Percentiles rank a stretch among this genome's conserved stretches.
These are phyloP conservation scores for Corvus hawaiiensis DNA, from an alignment of 2,113 vertebrate species.

Conservation along the genomic window DNA sequence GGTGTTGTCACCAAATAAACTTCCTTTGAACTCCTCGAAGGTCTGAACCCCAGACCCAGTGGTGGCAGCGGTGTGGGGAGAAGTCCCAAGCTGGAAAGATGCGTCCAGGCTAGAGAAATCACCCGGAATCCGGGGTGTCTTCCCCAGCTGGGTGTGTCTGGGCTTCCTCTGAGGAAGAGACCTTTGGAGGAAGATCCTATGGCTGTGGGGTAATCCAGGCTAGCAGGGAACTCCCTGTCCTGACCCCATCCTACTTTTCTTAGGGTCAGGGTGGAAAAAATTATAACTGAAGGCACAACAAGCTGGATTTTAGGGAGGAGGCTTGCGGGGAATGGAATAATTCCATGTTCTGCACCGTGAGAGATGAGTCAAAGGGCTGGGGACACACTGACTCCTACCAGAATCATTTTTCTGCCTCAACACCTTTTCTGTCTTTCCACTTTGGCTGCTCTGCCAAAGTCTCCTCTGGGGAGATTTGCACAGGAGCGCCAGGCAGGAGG, in stretches of 20 bases:
- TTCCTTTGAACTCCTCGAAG: neutral
- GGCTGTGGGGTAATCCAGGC: neutral
- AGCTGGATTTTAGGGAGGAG: neutral
- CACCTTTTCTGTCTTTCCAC: neutral
- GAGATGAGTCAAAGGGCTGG: neutral
- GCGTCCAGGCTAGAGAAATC: neutral
- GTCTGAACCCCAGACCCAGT: neutral
- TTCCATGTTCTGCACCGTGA: neutral
- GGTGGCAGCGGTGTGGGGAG: fast-evolving
- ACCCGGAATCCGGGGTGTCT: neutral
- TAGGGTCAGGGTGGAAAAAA: neutral
- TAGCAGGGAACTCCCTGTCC: neutral
- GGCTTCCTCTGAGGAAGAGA: neutral
- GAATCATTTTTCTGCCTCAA: constrained; percentile 8
- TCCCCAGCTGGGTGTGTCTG: neutral
- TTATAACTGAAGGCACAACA: neutral
- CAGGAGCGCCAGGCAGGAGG: neutral
- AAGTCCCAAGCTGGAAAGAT: neutral
- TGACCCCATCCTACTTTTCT: neutral
- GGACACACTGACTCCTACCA: neutral
- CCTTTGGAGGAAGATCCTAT: neutral
- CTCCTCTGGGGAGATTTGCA: neutral
- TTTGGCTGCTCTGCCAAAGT: neutral
- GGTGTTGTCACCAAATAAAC: neutral
- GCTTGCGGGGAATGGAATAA: neutral